These are phyloP conservation scores for Sylvicola cinctus DNA, from an alignment of 2,888 invertebrate species.

Conservation along the genomic window DNA sequence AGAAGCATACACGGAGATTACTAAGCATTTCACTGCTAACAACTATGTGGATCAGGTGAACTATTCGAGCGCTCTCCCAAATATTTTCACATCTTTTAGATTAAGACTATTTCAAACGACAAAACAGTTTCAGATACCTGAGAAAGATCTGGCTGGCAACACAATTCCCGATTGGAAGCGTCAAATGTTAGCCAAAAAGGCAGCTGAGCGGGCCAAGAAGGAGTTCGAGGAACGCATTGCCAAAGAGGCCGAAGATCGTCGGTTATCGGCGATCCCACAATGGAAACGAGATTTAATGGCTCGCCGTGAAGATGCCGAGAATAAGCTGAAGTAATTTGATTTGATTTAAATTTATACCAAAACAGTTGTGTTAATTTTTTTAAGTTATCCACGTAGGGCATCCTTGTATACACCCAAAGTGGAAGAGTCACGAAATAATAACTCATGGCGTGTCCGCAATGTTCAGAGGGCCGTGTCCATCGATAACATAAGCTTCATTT, in stretches of 20 bases:
- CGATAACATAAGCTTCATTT: slow-evolving; percentile 34
- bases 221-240: slow-evolving; percentile 74
- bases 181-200: slow-evolving; percentile 86
- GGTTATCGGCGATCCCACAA: slow-evolving; percentile 72
- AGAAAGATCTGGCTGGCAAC: slow-evolving; percentile 71
- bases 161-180: slow-evolving; percentile 87
- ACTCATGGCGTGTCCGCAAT: slow-evolving; percentile 27
- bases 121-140: slow-evolving; percentile 53
- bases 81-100: background rate
- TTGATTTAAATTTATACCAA: slow-evolving; percentile 1
- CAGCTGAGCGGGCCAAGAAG: slow-evolving; percentile 79
- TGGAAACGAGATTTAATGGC: slow-evolving; percentile 85
- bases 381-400: slow-evolving; percentile 26
- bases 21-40: slow-evolving; percentile 62
- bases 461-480: slow-evolving; percentile 35
- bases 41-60: slow-evolving; percentile 80
- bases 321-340: slow-evolving; percentile 41
- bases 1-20: slow-evolving; percentile 65
- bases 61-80: slow-evolving; percentile 9
- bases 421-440: slow-evolving; percentile 26
- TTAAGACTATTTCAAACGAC: slow-evolving; percentile 4
- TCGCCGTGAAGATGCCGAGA: slow-evolving; percentile 58
- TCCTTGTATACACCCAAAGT: slow-evolving; percentile 51
- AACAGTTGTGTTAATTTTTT: slow-evolving; percentile 3
- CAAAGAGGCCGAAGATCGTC: slow-evolving; percentile 62